Conservation (phyloP, 2,888 invertebrate genomes). For the Mantis religiosa region DNA sequence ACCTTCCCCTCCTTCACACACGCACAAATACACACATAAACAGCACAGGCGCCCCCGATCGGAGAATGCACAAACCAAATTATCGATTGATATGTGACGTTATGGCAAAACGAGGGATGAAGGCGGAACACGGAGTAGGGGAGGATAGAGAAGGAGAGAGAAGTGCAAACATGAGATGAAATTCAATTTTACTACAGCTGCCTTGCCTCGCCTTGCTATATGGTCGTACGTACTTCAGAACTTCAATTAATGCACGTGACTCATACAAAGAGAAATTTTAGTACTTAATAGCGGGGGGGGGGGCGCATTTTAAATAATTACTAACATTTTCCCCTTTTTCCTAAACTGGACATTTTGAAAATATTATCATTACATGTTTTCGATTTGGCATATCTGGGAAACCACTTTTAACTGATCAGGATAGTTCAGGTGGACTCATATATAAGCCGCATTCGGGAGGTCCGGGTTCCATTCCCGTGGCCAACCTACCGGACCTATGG, state of each 20-base stretch:
- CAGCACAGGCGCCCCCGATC: conserved; percentile 22
- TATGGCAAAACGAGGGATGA: conserved; percentile 11
- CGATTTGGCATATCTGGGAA: no score
- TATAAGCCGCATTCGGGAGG: no score
- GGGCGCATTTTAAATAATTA: no score
- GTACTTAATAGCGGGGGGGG: no score
- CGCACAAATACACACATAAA: background rate
- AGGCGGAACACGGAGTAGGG: background rate
- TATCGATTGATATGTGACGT: conserved; percentile 29
- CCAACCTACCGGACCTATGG: no score
- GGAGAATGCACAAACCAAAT: conserved; percentile 25
- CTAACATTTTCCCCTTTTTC: no score
- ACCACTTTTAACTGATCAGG: no score
- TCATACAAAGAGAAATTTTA: no score
- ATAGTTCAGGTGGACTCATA: no score
- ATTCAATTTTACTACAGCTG: conserved; percentile 18
- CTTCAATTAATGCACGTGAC: background rate
- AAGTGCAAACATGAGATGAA: conserved; percentile 13
- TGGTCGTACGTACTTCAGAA: background rate
- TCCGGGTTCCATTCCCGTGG: no score
- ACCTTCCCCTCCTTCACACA: background rate
- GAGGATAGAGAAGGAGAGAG: background rate
- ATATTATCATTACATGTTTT: no score
- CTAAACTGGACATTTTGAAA: no score
- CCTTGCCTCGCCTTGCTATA: background rate